Percentiles rank a stretch among this genome's conserved stretches.
These are phyloP conservation scores for Tiphia femorata DNA, from an alignment of 2,888 invertebrate species.

Conservation along the genomic window DNA sequence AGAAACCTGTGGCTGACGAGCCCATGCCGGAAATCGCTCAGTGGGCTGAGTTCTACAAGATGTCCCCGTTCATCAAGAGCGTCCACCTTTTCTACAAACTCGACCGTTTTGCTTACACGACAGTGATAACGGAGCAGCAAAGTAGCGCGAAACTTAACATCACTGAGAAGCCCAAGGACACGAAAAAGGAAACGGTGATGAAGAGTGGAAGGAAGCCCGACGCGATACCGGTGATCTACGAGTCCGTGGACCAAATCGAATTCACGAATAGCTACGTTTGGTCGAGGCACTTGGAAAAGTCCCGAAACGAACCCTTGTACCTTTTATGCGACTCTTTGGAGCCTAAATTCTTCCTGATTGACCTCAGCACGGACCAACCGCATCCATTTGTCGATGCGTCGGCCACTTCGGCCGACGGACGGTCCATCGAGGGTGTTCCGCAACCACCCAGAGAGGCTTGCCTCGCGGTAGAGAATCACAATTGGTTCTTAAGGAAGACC, in stretches of 20 bases:
- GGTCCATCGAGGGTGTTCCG: neutral
- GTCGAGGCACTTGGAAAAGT: conserved; percentile 18
- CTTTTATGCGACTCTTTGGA: conserved; percentile 47
- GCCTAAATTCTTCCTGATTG: conserved; percentile 45
- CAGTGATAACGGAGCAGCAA: conserved; percentile 22
- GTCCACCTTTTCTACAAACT: conserved; percentile 46
- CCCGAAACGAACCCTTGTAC: conserved; percentile 48
- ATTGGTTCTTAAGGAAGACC: conserved; percentile 30
- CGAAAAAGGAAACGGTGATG: conserved; percentile 15
- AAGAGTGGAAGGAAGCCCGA: conserved; percentile 23
- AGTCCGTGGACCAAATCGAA: neutral
- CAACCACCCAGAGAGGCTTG: conserved; percentile 18
- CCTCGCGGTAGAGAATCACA: conserved; percentile 36
- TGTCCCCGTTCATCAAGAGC: conserved; percentile 36
- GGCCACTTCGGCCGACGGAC: too few relatives aligned
- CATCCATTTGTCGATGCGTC: too few relatives aligned
- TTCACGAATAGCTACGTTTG: conserved; percentile 25
- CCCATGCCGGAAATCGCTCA: conserved; percentile 20
- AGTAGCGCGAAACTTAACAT: neutral
- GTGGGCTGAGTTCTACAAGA: conserved; percentile 53
- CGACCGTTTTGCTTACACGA: conserved; percentile 40
- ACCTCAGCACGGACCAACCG: too few relatives aligned
- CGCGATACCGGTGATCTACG: neutral
- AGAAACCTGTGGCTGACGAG: neutral
- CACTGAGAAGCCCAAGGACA: conserved; percentile 1